phyloP scores from a whole-genome alignment of 2,888 invertebrate genomes.

The Biston betularia region DNA sequence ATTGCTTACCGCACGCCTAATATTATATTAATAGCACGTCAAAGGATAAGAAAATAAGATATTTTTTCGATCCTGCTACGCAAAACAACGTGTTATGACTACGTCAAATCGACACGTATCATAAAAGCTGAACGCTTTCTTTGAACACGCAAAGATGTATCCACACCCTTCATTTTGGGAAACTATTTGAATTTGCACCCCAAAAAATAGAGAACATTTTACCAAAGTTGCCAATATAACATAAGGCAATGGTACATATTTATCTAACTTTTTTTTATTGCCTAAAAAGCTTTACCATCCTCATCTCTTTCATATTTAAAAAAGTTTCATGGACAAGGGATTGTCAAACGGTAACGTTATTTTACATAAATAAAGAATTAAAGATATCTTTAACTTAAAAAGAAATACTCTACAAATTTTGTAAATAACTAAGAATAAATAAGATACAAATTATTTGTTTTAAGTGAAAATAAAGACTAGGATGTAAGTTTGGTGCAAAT shows the following conservation, averaged over 20 bases:
- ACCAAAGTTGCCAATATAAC: constrained; percentile 66
- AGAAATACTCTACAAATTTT: too few relatives aligned
- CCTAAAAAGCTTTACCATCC: constrained; percentile 70
- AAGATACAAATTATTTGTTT: too few relatives aligned
- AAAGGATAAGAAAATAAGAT: constrained; percentile 40
- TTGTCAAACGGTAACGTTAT: constrained; percentile 56
- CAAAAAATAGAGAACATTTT: constrained; percentile 54
- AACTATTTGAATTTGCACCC: constrained; percentile 73
- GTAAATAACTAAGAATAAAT: too few relatives aligned
- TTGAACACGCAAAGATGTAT: constrained; percentile 54
- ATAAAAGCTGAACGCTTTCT: constrained; percentile 57
- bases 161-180: constrained; percentile 55
- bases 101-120: constrained; percentile 59
- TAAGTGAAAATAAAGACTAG: too few relatives aligned
- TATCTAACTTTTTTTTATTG: constrained; percentile 83
- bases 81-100: constrained; percentile 58
- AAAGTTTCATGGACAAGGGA: constrained; percentile 68
- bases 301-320: constrained; percentile 79
- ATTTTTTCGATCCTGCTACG: constrained; percentile 39
- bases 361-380: constrained; percentile 44
- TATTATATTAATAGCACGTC: constrained; percentile 32
- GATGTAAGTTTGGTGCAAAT: too few relatives aligned
- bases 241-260: constrained; percentile 82
- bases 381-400: constrained; percentile 6
- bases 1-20: constrained; percentile 9